phyloP scores from a whole-genome alignment of 2,113 vertebrate species.

The Lagenorhynchus albirostris region DNA sequence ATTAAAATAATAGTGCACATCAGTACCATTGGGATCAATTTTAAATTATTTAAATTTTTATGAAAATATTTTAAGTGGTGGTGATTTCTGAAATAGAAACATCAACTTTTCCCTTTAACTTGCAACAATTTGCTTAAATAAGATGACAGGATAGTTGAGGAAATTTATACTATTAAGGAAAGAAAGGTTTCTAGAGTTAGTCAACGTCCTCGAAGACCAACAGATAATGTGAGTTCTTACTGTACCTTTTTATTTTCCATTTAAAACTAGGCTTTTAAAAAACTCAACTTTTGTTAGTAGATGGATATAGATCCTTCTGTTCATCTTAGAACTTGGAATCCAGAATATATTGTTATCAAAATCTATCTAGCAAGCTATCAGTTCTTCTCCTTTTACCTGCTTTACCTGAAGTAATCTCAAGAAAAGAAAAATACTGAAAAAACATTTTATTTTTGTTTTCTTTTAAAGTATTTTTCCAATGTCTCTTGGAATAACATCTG shows the following conservation, averaged over 20 bases:
- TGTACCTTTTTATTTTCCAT: not conserved
- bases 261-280: constrained; percentile 14
- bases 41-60: constrained; percentile 2
- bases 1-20: not conserved
- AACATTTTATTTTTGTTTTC: not conserved
- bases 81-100: not conserved
- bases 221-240: not conserved
- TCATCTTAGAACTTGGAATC: not conserved
- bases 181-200: not conserved
- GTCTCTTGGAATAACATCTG: not conserved
- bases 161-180: not conserved
- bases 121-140: not conserved
- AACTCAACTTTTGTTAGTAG: not conserved
- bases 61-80: not conserved
- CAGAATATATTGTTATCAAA: not conserved
- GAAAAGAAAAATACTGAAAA: not conserved
- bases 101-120: not conserved
- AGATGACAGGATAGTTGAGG: not conserved
- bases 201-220: not conserved
- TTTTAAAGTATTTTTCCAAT: not conserved
- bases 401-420: not conserved
- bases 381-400: not conserved
- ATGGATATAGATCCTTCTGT: not conserved
- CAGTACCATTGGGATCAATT: not conserved
- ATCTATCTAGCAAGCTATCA: not conserved